Evolutionary conservation across 23 tunicate genomes (phyloP).

Genomic region (Halocynthia roretzi): DNA sequence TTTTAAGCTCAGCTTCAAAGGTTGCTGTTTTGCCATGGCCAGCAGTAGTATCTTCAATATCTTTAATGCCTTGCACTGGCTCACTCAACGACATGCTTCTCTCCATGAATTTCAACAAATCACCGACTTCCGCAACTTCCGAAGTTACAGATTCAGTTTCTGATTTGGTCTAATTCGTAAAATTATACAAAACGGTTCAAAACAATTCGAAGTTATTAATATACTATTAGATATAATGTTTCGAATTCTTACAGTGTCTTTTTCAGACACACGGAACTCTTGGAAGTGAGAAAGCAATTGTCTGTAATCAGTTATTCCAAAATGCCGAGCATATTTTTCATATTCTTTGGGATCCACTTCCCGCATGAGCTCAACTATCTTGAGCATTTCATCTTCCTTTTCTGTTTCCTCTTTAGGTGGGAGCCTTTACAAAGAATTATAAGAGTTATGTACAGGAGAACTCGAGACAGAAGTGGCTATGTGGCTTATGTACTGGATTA

Average conservation of each 20-base stretch:
- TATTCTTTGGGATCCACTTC: slow-evolving; percentile 98
- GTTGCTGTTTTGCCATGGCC: slow-evolving; percentile 50
- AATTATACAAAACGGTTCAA: not conserved
- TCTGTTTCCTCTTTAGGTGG: slow-evolving; percentile 42
- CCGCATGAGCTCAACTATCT: slow-evolving; percentile 49
- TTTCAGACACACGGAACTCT: slow-evolving; percentile 28
- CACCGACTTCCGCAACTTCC: slow-evolving; percentile 63
- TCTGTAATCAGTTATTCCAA: slow-evolving; percentile 88
- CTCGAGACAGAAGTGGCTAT: not conserved
- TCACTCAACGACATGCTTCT: slow-evolving; percentile 58
- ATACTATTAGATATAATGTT: too few species aligned
- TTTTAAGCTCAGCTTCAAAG: slow-evolving; percentile 56
- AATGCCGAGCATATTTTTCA: slow-evolving; percentile 85
- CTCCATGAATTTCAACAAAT: slow-evolving; percentile 60
- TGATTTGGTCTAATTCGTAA: not conserved
- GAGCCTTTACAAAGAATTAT: slow-evolving; percentile 19
- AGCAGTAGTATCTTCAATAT: slow-evolving; percentile 66
- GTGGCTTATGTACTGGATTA: not conserved
- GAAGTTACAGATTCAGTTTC: slow-evolving; percentile 10
- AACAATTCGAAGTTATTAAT: too few species aligned
- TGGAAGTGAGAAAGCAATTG: slow-evolving; percentile 71
- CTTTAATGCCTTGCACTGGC: slow-evolving; percentile 57
- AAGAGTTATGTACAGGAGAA: not conserved
- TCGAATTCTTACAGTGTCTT: not conserved
- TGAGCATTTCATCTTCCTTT: slow-evolving; percentile 40